Conservation (phyloP, 1,140 invertebrate genomes). For the Epicauta chinensis region DNA sequence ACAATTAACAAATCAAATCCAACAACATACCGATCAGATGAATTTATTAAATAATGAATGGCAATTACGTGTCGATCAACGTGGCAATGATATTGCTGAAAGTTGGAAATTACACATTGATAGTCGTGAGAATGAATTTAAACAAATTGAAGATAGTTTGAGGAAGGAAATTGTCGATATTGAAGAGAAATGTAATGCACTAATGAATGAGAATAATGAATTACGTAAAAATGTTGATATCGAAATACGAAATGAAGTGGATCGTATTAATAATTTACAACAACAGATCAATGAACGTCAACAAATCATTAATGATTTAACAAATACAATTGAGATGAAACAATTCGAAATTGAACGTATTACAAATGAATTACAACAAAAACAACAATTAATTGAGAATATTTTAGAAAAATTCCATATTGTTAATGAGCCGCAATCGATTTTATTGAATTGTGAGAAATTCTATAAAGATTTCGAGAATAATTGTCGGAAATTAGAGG, state of each 20-base stretch:
- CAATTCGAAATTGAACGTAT: slow-evolving; percentile 8
- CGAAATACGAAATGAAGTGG: slow-evolving; percentile 40
- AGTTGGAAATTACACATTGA: slow-evolving; percentile 59
- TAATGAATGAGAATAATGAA: slow-evolving; percentile 44
- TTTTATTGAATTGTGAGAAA: neutral
- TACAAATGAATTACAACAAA: slow-evolving; percentile 16
- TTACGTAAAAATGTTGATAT: slow-evolving; percentile 39
- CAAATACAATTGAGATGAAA: slow-evolving; percentile 29
- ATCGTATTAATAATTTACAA: no score
- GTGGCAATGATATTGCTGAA: slow-evolving; percentile 56
- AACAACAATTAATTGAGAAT: slow-evolving; percentile 17
- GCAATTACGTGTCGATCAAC: slow-evolving; percentile 51
- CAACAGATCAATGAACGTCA: slow-evolving; percentile 30
- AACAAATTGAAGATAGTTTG: slow-evolving; percentile 46
- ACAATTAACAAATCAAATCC: neutral
- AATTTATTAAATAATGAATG: slow-evolving; percentile 33
- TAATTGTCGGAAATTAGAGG: neutral
- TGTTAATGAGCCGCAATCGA: neutral
- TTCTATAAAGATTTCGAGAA: neutral
- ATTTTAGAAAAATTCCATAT: neutral
- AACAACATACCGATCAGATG: neutral
- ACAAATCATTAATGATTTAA: slow-evolving; percentile 30
- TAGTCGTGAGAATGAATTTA: slow-evolving; percentile 52
- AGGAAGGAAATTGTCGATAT: slow-evolving; percentile 41
- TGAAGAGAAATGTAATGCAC: slow-evolving; percentile 48